Evolutionary conservation across 2,113 vertebrate species (phyloP), one percentile per base, ranked within the genome.

Genomic region (Poeciliopsis occidentalis): DNA sequence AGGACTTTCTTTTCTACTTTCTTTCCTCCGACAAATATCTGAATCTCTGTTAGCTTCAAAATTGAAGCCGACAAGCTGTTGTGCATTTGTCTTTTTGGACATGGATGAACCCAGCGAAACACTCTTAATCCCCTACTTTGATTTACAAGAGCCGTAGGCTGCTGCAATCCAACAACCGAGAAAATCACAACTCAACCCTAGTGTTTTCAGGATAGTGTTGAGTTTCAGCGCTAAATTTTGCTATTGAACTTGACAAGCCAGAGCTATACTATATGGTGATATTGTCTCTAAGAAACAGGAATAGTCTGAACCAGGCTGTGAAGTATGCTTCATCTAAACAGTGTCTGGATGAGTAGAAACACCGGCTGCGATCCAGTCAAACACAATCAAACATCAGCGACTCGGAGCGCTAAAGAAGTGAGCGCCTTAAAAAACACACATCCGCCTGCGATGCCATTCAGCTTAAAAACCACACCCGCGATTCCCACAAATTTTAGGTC

Each of bases 331-430:
- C 0, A 41, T 60, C 69, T 26, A 29, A 65, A 78, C 32, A 19
- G 70, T 8, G 29, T 77, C 64, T 10, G 22, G 47, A n/a, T 65
- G 13, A 66, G 41, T 60, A 71, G 24, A 62, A 72, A 44, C 12
- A 5, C 57, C 64, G 73, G 76, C 85, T 77, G 73, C 22, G 24
- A 51, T 44, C 78, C 66, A 76, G 75, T 47, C 51, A 68, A 66
- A 70, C 72, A 71, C 66, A 60, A 69, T 79, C 67, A 71, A 65
- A 60, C 66, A 64, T 0, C 7, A 8, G 29, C 57, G 27, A 61
- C 11, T 81, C 57, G 60, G 71, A 68, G 41, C 69, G 17, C 0
- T 47, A 12, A 67, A 67, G 30, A 60, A 31, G 11, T 29, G n/a
- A 37, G 4, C 37, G 54, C 24, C 32, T 62, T 72, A 31, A 57